Evolutionary conservation across 2,113 vertebrate genomes (phyloP).

Genomic region (Phoxinus phoxinus): DNA sequence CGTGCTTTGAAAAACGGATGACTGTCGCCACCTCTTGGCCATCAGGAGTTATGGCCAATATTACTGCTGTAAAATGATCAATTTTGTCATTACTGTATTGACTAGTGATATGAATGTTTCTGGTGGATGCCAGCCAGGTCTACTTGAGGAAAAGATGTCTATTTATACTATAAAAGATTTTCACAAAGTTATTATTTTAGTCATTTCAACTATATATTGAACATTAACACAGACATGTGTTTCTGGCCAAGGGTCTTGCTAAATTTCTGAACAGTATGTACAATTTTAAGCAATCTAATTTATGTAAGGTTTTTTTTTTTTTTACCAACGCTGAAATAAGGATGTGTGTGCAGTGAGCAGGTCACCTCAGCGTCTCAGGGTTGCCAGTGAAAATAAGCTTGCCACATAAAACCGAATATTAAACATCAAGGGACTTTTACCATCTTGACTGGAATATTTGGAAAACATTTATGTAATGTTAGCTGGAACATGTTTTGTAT

Average conservation of each 20-base stretch:
- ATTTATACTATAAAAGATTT: not conserved
- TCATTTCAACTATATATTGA: not conserved
- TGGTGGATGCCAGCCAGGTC: conserved; percentile 42
- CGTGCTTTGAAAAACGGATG: not conserved
- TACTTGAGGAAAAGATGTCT: conserved; percentile 49
- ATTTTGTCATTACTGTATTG: conserved; percentile 15
- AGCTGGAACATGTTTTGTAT: not conserved
- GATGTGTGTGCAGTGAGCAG: not conserved
- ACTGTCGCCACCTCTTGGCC: not conserved
- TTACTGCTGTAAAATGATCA: conserved; percentile 15
- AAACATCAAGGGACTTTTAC: conserved; percentile 35
- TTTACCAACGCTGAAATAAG: not conserved
- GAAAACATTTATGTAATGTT: not conserved
- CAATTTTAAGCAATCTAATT: not conserved
- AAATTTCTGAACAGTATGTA: not conserved
- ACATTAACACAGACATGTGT: not conserved
- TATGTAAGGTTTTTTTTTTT: not conserved
- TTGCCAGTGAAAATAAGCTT: conserved; percentile 33
- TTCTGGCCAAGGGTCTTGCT: not conserved
- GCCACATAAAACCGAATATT: conserved; percentile 19
- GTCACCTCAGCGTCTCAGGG: conserved; percentile 26
- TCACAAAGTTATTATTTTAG: not conserved
- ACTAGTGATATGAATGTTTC: conserved; percentile 16
- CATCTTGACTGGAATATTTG: conserved; percentile 20
- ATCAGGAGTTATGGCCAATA: not conserved